Conservation (phyloP, 2,888 invertebrate genomes). For the Hyposoter dolosus region DNA sequence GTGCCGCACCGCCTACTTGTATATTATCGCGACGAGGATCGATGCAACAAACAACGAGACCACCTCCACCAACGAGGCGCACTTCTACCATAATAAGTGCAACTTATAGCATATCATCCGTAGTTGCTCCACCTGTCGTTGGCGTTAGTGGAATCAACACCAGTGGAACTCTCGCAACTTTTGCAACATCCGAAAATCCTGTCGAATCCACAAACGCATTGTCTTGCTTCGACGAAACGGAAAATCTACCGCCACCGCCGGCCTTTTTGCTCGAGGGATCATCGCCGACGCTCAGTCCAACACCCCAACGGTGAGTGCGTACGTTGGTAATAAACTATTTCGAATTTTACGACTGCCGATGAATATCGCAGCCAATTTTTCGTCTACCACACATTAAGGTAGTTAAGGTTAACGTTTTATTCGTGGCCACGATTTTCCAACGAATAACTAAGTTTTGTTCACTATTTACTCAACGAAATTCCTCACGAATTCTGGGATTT, state of each 20-base stretch:
- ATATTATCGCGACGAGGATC: slow-evolving; percentile 87
- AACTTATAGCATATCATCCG: slow-evolving; percentile 80
- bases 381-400: too few relatives aligned
- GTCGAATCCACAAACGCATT: slow-evolving; percentile 55
- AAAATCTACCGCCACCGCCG: slow-evolving; percentile 91
- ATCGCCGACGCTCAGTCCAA: slow-evolving; percentile 81
- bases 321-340: background rate
- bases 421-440: too few relatives aligned
- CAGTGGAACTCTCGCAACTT: slow-evolving; percentile 22
- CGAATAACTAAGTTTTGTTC: too few relatives aligned
- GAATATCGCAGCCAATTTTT: background rate
- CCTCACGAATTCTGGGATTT: too few relatives aligned
- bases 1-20: slow-evolving; percentile 76
- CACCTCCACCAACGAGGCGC: slow-evolving; percentile 91
- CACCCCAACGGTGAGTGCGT: slow-evolving; percentile 79
- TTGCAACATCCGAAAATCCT: slow-evolving; percentile 41
- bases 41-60: slow-evolving; percentile 88
- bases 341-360: background rate
- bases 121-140: slow-evolving; percentile 38
- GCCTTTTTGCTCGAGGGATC: slow-evolving; percentile 89
- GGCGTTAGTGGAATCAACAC: slow-evolving; percentile 19
- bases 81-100: slow-evolving; percentile 90
- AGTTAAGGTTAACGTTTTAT: background rate
- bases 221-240: slow-evolving; percentile 83
- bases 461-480: too few relatives aligned